These are phyloP conservation scores for Cheilosia urbana DNA, from an alignment of 2,888 invertebrate species.

Conservation along the genomic window DNA sequence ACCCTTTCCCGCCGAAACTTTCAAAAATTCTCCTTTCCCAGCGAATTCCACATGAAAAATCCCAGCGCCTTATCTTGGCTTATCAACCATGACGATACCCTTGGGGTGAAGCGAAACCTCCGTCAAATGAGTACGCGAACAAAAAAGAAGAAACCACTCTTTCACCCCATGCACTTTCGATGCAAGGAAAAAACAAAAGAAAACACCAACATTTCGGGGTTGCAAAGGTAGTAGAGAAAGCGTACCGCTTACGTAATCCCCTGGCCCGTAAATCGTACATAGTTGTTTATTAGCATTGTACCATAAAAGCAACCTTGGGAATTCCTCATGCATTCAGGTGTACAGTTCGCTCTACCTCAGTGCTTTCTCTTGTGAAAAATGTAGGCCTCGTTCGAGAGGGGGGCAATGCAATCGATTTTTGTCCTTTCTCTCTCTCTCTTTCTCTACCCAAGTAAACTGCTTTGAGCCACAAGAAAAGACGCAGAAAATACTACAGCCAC, in stretches of 20 bases:
- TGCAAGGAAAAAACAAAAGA: constrained; percentile 6
- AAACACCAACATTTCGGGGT: neutral
- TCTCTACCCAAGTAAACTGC: constrained; percentile 3
- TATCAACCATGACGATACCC: constrained; percentile 32
- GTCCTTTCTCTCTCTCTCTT: neutral
- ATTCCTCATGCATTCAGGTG: constrained; percentile 59
- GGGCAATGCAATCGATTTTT: constrained; percentile 51
- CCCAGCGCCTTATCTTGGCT: neutral
- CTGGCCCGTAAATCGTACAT: neutral
- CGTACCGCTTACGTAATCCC: constrained; percentile 33
- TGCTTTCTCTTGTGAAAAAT: constrained; percentile 15
- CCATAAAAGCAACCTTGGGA: constrained; percentile 64
- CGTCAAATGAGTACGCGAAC: neutral
- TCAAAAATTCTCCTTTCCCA: neutral
- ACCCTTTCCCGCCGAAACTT: no score
- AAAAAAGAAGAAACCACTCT: neutral
- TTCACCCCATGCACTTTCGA: constrained; percentile 29
- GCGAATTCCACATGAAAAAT: neutral
- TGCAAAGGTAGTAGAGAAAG: neutral
- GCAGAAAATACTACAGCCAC: neutral
- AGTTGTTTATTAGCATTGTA: constrained; percentile 63
- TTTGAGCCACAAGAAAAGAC: constrained; percentile 25
- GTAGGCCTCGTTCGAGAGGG: constrained; percentile 37
- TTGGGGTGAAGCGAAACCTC: constrained; percentile 35
- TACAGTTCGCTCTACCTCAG: constrained; percentile 3